Evolutionary conservation across 2,113 vertebrate genomes (phyloP).

Genomic region (Plectropomus leopardus): DNA sequence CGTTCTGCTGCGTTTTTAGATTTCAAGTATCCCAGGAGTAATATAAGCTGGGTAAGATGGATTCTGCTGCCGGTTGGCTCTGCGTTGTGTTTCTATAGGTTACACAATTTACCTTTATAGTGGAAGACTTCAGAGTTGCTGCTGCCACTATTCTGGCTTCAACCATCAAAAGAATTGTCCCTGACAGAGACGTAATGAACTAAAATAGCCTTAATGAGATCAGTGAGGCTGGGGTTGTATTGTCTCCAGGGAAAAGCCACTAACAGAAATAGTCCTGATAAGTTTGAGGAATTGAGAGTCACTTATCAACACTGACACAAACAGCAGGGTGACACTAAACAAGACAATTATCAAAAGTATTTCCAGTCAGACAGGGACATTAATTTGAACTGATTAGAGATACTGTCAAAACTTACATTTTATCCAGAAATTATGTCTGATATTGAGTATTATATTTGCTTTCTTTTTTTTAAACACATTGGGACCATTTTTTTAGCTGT

Average conservation of each 20-base stretch:
- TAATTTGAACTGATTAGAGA: background rate
- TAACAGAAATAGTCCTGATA: slow-evolving; percentile 75
- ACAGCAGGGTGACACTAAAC: slow-evolving; percentile 6
- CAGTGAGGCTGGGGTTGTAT: slow-evolving; percentile 43
- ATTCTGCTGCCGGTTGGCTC: slow-evolving; percentile 49
- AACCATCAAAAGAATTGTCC: slow-evolving; percentile 61
- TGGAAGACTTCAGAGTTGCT: slow-evolving; percentile 50
- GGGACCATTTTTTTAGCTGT: background rate
- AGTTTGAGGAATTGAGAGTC: slow-evolving; percentile 60
- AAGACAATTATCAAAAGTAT: slow-evolving; percentile 31
- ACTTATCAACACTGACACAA: slow-evolving; percentile 57
- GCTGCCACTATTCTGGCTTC: slow-evolving; percentile 47
- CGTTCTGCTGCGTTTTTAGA: slow-evolving; percentile 52
- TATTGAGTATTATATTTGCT: background rate
- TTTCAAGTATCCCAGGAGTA: slow-evolving; percentile 65
- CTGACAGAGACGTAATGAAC: slow-evolving; percentile 73
- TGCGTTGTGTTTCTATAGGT: slow-evolving; percentile 33
- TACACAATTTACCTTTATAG: slow-evolving; percentile 43
- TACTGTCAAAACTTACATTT: background rate
- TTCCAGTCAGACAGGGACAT: background rate
- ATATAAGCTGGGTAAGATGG: slow-evolving; percentile 65
- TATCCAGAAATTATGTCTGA: background rate
- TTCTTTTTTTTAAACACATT: background rate
- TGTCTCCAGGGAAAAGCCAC: slow-evolving; percentile 51
- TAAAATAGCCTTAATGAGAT: slow-evolving; percentile 79